Evolutionary conservation across 2,888 invertebrate genomes (phyloP).

Genomic region (Malthinus seriepunctatus): DNA sequence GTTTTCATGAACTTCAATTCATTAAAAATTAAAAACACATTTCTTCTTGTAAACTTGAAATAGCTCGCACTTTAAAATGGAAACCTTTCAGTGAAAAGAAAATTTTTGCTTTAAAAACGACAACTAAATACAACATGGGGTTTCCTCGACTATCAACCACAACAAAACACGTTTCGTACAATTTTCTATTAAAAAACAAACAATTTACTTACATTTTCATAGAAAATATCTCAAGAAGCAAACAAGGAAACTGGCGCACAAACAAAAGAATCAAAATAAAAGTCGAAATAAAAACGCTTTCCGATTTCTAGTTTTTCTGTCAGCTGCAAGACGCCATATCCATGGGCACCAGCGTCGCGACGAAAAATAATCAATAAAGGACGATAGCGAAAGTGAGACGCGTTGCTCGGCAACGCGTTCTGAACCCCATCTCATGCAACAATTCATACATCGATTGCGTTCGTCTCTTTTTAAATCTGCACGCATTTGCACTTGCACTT

Average conservation of each 20-base stretch:
- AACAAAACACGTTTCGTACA: constrained; percentile 21
- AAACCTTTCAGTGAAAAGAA: not conserved
- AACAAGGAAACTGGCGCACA: constrained; percentile 38
- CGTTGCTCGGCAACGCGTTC: constrained; percentile 50
- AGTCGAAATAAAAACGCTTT: constrained; percentile 36
- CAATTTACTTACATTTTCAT: constrained; percentile 45
- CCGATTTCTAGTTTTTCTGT: constrained; percentile 46
- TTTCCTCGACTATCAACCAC: constrained; percentile 25
- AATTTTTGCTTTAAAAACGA: not conserved
- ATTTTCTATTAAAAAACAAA: constrained; percentile 3
- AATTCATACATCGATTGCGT: constrained; percentile 19
- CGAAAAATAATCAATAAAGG: constrained; percentile 56
- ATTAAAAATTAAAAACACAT: not conserved
- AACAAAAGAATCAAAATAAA: constrained; percentile 43
- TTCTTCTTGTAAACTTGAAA: not conserved
- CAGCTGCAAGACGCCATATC: constrained; percentile 56
- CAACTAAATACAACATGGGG: constrained; percentile 24
- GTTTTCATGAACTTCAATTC: not conserved
- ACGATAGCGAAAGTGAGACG: constrained; percentile 54
- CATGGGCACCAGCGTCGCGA: constrained; percentile 51
- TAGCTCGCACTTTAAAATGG: too few species aligned
- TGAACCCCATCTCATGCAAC: constrained; percentile 33
- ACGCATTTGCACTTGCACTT: not conserved
- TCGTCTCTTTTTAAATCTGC: constrained; percentile 8
- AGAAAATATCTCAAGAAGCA: constrained; percentile 39